These are phyloP conservation scores for Helicoverpa armigera DNA, from an alignment of 1,140 invertebrate genomes.

Conservation along the genomic window DNA sequence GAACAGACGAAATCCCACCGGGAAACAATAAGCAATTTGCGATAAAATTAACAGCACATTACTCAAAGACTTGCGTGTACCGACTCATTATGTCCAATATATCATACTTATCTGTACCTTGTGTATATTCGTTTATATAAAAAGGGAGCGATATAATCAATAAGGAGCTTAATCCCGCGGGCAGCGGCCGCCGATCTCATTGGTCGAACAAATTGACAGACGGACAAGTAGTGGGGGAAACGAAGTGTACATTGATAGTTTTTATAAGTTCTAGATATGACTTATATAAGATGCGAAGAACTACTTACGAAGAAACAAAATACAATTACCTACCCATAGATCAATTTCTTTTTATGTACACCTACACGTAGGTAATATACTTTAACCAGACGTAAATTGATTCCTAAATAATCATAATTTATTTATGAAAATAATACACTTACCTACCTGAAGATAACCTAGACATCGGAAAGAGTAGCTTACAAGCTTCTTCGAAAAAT, in stretches of 20 bases:
- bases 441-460: no score
- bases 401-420: no score
- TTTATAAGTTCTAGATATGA: conserved; percentile 10
- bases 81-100: not conserved
- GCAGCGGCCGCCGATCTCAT: conserved; percentile 81
- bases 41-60: not conserved
- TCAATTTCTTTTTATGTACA: no score
- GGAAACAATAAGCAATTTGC: not conserved
- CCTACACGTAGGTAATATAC: no score
- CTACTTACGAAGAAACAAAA: no score
- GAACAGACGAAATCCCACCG: no score
- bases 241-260: not conserved
- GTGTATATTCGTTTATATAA: conserved; percentile 60
- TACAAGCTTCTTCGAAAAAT: no score
- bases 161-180: conserved; percentile 86
- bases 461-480: no score
- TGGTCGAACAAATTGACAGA: conserved; percentile 85
- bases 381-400: no score
- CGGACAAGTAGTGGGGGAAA: conserved; percentile 50
- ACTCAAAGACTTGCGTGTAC: not conserved
- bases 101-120: conserved; percentile 49
- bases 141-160: conserved; percentile 86
- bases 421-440: no score
- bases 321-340: no score
- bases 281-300: not conserved